Evolutionary conservation across 2,113 vertebrate genomes (phyloP).

Genomic region (Grantiella picta): DNA sequence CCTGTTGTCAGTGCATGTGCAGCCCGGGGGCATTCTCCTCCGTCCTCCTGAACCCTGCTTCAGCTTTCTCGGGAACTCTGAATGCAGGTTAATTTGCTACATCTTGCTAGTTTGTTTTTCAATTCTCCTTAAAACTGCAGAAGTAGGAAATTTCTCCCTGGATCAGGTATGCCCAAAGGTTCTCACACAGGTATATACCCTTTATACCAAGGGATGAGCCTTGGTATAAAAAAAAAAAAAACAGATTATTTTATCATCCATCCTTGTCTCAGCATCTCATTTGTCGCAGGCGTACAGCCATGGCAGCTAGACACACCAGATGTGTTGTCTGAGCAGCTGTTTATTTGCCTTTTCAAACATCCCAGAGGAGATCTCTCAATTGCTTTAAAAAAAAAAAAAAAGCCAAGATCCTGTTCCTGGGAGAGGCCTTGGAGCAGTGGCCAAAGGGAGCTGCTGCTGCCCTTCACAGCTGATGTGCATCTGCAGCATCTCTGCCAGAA

Average conservation of each 20-base stretch:
- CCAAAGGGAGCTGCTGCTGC: not conserved
- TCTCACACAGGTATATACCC: not conserved
- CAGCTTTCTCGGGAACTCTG: not conserved
- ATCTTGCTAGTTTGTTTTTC: not conserved
- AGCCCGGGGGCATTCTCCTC: not conserved
- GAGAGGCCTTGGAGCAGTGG: not conserved
- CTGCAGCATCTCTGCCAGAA: not conserved
- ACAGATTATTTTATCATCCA: rapidly evolving
- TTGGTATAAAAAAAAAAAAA: too few species aligned
- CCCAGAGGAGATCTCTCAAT: not conserved
- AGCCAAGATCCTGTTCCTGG: not conserved
- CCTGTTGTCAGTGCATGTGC: rapidly evolving
- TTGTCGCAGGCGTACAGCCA: not conserved
- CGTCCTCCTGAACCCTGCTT: rapidly evolving
- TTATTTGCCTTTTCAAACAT: not conserved
- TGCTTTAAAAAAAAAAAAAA: not conserved
- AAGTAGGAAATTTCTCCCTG: not conserved
- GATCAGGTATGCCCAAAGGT: not conserved
- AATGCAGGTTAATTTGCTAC: not conserved
- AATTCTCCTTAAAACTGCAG: not conserved
- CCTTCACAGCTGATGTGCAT: not conserved
- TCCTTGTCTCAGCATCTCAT: not conserved
- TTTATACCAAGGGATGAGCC: not conserved
- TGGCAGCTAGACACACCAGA: not conserved
- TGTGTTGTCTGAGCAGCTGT: not conserved